Conservation (phyloP, 2,113 vertebrate genomes). For the Sprattus sprattus region DNA sequence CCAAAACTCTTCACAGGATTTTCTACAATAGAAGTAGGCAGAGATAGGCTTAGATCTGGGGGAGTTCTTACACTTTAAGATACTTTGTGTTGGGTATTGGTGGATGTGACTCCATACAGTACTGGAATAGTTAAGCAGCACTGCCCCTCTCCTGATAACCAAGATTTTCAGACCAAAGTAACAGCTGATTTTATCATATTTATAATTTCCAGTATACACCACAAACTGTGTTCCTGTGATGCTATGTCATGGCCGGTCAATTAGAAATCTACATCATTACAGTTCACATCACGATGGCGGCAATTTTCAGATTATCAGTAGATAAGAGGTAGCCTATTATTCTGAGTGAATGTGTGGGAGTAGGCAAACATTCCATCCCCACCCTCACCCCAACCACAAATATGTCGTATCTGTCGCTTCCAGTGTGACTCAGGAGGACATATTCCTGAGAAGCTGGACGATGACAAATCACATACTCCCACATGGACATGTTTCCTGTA, state of each 20-base stretch:
- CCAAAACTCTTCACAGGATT: too few species aligned
- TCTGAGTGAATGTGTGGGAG: not conserved
- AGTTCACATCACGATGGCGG: not conserved
- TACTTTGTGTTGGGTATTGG: not conserved
- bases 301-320: not conserved
- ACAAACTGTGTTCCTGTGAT: not conserved
- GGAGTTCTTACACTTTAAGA: too few species aligned
- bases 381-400: slow-evolving; percentile 43
- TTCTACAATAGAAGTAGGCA: too few species aligned
- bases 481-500: not conserved
- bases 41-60: too few species aligned
- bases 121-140: not conserved
- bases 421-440: slow-evolving; percentile 50
- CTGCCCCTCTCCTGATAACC: not conserved
- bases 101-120: not conserved
- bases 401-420: slow-evolving; percentile 50
- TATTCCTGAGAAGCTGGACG: slow-evolving; percentile 48
- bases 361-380: slow-evolving; percentile 37
- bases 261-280: not conserved
- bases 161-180: not conserved
- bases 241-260: not conserved
- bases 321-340: not conserved
- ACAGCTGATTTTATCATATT: not conserved
- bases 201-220: not conserved
- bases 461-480: slow-evolving; percentile 20